phyloP scores from a whole-genome alignment of 23 tunicate genomes.

The Clavelina lepadiformis region DNA sequence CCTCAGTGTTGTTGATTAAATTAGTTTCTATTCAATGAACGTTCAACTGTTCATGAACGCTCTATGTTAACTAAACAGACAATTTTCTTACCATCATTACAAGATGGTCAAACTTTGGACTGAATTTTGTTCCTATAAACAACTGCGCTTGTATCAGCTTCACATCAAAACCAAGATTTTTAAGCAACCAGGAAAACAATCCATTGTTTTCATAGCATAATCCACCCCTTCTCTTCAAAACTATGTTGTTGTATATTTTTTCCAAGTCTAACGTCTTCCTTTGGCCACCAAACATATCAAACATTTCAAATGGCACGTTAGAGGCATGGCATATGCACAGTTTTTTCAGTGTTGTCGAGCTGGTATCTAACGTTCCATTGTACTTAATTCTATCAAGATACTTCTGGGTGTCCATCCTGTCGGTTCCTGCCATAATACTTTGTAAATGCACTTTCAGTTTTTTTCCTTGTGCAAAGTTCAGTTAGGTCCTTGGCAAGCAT shows the following conservation, averaged over 20 bases:
- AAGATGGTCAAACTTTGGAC: slow-evolving; percentile 14
- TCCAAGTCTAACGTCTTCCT: slow-evolving; percentile 33
- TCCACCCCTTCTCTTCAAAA: slow-evolving; percentile 42
- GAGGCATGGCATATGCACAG: slow-evolving; percentile 7
- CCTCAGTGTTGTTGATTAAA: no score
- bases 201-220: slow-evolving; percentile 51
- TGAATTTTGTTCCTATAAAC: neutral
- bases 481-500: no score
- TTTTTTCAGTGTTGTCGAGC: slow-evolving; percentile 1
- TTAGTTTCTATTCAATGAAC: no score
- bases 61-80: neutral
- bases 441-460: no score
- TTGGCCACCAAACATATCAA: slow-evolving; percentile 66
- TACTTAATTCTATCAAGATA: slow-evolving; percentile 16
- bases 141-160: slow-evolving; percentile 22
- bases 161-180: slow-evolving; percentile 39
- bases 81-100: neutral
- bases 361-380: slow-evolving; percentile 11
- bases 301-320: slow-evolving; percentile 35
- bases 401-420: slow-evolving; percentile 4
- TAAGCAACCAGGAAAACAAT: slow-evolving; percentile 30
- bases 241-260: slow-evolving; percentile 42
- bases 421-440: no score
- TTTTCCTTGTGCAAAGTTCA: no score
- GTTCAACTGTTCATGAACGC: no score